Base-by-base conservation (phyloP, 2,113 vertebrate genomes). In the Corythoichthys haematopterus region DNA sequence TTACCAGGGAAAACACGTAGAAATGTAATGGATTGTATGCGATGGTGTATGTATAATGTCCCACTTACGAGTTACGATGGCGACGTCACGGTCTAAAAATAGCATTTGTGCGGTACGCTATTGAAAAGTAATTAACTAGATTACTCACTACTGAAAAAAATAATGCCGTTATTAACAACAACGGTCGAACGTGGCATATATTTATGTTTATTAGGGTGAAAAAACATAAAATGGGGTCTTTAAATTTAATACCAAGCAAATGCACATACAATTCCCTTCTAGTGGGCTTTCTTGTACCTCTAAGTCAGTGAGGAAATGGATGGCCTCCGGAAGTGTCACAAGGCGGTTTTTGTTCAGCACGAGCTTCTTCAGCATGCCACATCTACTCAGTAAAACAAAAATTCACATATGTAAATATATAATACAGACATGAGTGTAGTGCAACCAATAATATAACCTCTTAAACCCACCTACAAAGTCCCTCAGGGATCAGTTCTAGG, bases 341-440 rank as follows among this genome's bases (percentile, higher is more conserved):
- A 99, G 88, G 4, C 95, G 93, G 80, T 99, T 99, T 89, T 98
- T 98, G 86, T 96, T 98, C 72, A 99, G 89, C 76, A 98, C 94
- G 33, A 99, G 81, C 76, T 96, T 99, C 88, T 92, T 96, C 77
- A 99, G 84, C 78, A 98, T 99, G 36, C 91, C 90, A 81, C 97
- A 99, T 77, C 97, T 99, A 35, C 8, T 79, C 28, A 60, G 36
- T 28, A 68, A 67, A 36, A 82, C 13, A 71, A 61, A 69, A 63
- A 37, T 4, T 40, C 0, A 20, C 28, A 57, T 3, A 6, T 2
- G 28, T 16, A 1, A 43, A 43, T 43, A 8, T 43, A 7, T 11
- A 2, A 51, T 15, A n/a, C 10, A 16, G 28, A 35, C 0, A 28
- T 52, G 7, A 20, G 47, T 38, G 45, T 14, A 37, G 33, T 15